These are phyloP conservation scores for Oscheius sp. DNA, from an alignment of 2,888 invertebrate species.

Conservation along the genomic window DNA sequence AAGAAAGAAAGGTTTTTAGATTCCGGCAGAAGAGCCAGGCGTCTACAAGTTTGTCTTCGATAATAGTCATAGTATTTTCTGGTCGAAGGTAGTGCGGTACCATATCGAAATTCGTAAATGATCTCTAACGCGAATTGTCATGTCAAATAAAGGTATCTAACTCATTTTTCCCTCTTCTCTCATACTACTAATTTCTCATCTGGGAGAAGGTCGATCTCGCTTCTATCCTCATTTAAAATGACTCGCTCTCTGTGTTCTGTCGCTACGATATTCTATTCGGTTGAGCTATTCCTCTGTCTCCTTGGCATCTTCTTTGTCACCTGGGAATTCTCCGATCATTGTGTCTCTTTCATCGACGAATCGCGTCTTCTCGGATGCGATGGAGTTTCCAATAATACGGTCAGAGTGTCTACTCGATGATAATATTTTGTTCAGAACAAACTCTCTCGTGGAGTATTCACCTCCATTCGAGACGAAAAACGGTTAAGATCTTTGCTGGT, in stretches of 20 bases:
- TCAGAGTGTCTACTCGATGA: no score
- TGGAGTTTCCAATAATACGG: not conserved
- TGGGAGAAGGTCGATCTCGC: not conserved
- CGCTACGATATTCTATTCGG: not conserved
- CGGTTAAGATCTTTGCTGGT: not conserved
- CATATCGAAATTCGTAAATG: slow-evolving; percentile 34
- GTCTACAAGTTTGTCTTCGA: slow-evolving; percentile 62
- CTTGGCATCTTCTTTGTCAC: not conserved
- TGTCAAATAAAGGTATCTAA: not conserved
- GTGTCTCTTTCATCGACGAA: not conserved
- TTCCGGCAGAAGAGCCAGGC: slow-evolving; percentile 50
- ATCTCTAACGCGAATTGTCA: not conserved
- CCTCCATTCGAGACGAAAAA: not conserved
- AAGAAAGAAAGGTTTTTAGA: no score
- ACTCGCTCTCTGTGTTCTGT: slow-evolving; percentile 14
- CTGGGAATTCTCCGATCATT: not conserved
- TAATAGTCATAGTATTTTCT: slow-evolving; percentile 55
- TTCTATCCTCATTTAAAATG: not conserved
- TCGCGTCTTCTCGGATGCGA: not conserved
- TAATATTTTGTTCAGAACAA: no score
- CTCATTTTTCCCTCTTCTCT: no score
- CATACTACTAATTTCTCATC: not conserved
- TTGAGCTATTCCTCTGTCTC: not conserved
- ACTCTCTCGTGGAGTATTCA: no score
- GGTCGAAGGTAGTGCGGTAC: slow-evolving; percentile 48